These are phyloP conservation scores for Mycetomoellerius zeteki DNA, from an alignment of 1,140 invertebrate species.

Conservation along the genomic window DNA sequence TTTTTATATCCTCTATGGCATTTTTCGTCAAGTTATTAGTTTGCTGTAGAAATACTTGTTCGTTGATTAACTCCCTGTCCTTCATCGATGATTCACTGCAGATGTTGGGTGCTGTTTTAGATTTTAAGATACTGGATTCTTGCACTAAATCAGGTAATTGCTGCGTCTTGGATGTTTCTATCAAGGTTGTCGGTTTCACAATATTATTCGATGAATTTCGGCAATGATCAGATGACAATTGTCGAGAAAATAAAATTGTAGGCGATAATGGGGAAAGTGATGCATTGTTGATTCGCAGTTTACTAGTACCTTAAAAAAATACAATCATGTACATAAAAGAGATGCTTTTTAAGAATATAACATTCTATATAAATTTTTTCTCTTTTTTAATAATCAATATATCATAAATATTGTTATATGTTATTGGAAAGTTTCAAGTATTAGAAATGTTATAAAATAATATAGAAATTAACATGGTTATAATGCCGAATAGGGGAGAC, in stretches of 20 bases:
- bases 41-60: conserved; percentile 52
- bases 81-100: conserved; percentile 46
- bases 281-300: conserved; percentile 80
- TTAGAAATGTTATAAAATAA: conserved; percentile 16
- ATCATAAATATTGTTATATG: not conserved
- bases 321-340: conserved; percentile 11
- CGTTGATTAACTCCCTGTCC: conserved; percentile 34
- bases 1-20: conserved; percentile 34
- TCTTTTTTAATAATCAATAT: not conserved
- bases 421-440: not conserved
- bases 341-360: not conserved
- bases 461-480: not conserved
- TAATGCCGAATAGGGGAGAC: too few species aligned
- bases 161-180: conserved; percentile 64
- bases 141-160: conserved; percentile 84
- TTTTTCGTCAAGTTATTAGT: conserved; percentile 36
- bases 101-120: conserved; percentile 74
- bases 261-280: conserved; percentile 82
- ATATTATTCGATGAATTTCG: conserved; percentile 44
- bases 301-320: conserved; percentile 85
- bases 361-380: not conserved
- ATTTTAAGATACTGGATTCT: conserved; percentile 83
- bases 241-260: conserved; percentile 70
- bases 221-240: conserved; percentile 24
- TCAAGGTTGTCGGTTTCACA: conserved; percentile 56